Base-by-base conservation (phyloP, 2,888 invertebrate genomes). In the Synanthedon formicaeformis region DNA sequence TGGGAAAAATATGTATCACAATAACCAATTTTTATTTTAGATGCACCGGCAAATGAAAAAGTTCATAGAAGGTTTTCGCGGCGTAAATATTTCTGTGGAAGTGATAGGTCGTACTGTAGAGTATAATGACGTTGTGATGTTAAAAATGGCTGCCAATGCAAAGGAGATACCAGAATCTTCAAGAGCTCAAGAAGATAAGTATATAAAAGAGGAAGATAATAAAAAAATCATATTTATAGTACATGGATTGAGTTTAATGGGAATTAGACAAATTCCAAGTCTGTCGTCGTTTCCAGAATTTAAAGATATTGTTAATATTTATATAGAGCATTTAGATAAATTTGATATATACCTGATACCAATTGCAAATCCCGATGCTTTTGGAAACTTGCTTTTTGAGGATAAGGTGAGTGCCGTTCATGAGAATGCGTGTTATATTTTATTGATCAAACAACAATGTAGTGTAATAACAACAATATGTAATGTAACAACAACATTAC, bases 291-390 rank as follows among this genome's bases (percentile, higher is more conserved):
- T 50, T 1, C 2, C 41, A 0, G n/a, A 57, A 1, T 70, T 81
- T 2, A 54, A 51, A 51, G 54, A 54, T 16, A 63, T 85, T 0
- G 10, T 82, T 1, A 60, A 65, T 0, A 74, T 68, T 57, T 85
- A 85, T 57, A 57, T 75, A 2, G 54, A 56, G 0, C 71, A 81
- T 69, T 65, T 85, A 58, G 71, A 82, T 45, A 71, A 75, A 50
- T 86, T 83, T 53, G 83, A 86, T 53, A 79, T 86, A 66, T 85
- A 66, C 59, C 34, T 84, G 12, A 73, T 86, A 55, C 85, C 86
- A 0, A 57, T 85, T 64, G 84, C 78, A 0, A 86, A 86, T 64
- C 86, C 86, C 8, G 86, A 86, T 56, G 85, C 83, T 0, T 61
- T 60, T 50, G 54, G 45, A 45, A 23, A 23, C 23, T 5, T 23